Evolutionary conservation across 2,113 vertebrate genomes (phyloP), one percentile per base, ranked within the genome.

Genomic region (Pao palembangensis): DNA sequence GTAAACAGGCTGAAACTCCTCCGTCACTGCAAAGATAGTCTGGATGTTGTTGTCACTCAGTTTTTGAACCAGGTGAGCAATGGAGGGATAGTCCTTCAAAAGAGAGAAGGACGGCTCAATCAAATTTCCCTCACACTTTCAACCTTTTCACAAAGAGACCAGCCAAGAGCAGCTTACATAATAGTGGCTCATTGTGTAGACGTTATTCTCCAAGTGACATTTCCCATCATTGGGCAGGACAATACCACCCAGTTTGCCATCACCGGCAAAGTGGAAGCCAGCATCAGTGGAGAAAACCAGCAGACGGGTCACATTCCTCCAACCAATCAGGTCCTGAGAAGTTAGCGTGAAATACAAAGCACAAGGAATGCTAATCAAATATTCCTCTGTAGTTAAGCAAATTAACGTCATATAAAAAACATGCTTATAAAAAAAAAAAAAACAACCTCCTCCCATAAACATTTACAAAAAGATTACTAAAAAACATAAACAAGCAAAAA

Each of bases 11-110:
- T 98, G 96, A 82, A 98, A 98, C 84, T 98, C 96, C 71, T 95
- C 91, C 18, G 97, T 99, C 47, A 99, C 94, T 10, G 97, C 97
- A 85, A 99, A 99, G 75, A 99, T 98, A 1, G 95, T 98, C 84
- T 99, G 97, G 76, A 99, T 99, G 76, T 99, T 99, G 88, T 98
- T 99, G 85, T 98, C 96, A 34, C 96, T 98, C 67, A 99, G 90
- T 79, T 99, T 98, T 86, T 99, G 97, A 38, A 98, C 96, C 61
- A 99, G 92, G 76, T 99, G 97, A 80, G 97, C 97, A 62, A 99
- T 98, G 23, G 97, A 99, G 15, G 97, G 97, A 71, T 99, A 98
- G 87, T 99, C 97, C 97, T 99, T 19, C 10, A 0, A 86, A 86
- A 64, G 73, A n/a, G 69, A 34, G 57, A 56, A 23, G 13, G 1